Evolutionary conservation across 1,140 invertebrate species (phyloP).

Genomic region (Drosophila azteca): DNA sequence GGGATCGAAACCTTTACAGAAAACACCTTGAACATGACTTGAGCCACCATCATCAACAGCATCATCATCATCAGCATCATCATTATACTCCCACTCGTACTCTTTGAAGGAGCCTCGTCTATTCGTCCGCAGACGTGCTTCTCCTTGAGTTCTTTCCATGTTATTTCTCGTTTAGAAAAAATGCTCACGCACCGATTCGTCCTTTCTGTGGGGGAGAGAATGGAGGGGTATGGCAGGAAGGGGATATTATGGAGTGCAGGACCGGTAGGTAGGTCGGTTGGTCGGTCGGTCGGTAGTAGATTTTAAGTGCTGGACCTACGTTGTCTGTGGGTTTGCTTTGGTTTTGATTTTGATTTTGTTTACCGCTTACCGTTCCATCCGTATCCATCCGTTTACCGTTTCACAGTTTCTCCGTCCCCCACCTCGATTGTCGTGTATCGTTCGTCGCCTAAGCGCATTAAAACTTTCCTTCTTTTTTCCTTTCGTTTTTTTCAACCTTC

Average conservation of each 20-base stretch:
- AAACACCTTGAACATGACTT: constrained; percentile 20
- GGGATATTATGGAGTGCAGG: no score
- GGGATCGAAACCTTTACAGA: neutral
- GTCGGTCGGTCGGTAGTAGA: neutral
- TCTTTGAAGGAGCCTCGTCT: neutral
- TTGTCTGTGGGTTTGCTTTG: constrained; percentile 45
- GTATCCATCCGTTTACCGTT: constrained; percentile 39
- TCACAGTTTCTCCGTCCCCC: no score
- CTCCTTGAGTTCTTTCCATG: constrained; percentile 4
- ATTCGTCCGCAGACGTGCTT: constrained; percentile 50
- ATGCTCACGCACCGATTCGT: constrained; percentile 69
- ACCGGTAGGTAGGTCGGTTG: no score
- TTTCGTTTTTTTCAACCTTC: constrained; percentile 5
- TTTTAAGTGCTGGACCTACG: constrained; percentile 59
- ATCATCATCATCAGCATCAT: constrained; percentile 16
- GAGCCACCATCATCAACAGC: constrained; percentile 34
- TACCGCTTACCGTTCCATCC: constrained; percentile 51
- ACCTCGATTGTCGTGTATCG: constrained; percentile 50
- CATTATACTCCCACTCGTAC: constrained; percentile 16
- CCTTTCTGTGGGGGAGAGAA: constrained; percentile 9
- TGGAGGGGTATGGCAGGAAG: neutral
- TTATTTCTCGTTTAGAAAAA: constrained; percentile 59
- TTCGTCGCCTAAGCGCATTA: constrained; percentile 70
- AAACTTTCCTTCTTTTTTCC: constrained; percentile 40
- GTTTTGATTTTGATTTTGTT: constrained; percentile 68